phyloP scores from a whole-genome alignment of 2,113 vertebrate genomes.

The Cygnus buccinator region DNA sequence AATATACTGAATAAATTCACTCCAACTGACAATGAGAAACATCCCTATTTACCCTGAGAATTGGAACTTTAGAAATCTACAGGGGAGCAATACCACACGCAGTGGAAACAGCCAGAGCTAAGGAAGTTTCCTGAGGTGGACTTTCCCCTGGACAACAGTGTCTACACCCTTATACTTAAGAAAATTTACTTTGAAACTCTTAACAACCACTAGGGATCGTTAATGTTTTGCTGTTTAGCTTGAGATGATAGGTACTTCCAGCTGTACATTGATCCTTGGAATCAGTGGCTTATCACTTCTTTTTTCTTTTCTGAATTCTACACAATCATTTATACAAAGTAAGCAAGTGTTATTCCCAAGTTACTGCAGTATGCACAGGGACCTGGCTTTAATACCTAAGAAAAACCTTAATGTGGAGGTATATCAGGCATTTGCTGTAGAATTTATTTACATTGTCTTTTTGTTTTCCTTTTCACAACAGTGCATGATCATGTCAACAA shows the following conservation, averaged over 20 bases:
- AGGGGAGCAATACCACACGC: rapidly evolving
- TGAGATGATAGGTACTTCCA: not conserved
- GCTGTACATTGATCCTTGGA: not conserved
- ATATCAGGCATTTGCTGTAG: not conserved
- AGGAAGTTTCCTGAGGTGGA: not conserved
- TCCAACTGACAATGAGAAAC: not conserved
- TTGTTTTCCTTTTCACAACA: not conserved
- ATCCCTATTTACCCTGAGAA: not conserved
- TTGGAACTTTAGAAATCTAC: rapidly evolving
- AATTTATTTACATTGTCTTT: not conserved
- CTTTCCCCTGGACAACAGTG: not conserved
- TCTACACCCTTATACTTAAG: not conserved
- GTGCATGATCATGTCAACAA: not conserved
- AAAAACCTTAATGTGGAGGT: not conserved
- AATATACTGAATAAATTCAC: not conserved
- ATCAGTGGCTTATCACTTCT: not conserved
- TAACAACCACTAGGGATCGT: not conserved
- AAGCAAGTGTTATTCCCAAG: not conserved
- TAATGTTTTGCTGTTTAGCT: not conserved
- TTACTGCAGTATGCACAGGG: not conserved
- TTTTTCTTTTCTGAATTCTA: not conserved
- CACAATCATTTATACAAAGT: not conserved
- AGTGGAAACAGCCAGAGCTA: not conserved
- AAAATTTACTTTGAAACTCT: conserved; percentile 6
- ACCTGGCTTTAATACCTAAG: not conserved